Percentiles rank a stretch among this genome's conserved stretches.
Evolutionary conservation across 2,113 vertebrate genomes (phyloP).

Genomic region (Corydoras maculifer): DNA sequence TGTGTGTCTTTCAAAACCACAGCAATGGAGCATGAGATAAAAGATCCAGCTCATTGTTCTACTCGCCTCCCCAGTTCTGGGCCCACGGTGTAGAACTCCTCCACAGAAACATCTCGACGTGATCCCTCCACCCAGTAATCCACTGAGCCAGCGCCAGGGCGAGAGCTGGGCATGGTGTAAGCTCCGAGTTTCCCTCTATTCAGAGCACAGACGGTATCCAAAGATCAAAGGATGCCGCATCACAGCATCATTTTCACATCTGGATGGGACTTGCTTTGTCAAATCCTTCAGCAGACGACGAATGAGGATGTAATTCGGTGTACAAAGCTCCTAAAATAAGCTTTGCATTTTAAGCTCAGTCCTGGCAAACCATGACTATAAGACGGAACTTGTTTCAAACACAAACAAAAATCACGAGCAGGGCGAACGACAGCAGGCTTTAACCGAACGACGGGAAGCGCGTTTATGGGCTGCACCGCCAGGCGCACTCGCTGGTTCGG

Average conservation of each 20-base stretch:
- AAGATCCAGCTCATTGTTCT: neutral
- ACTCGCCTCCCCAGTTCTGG: conserved; percentile 67
- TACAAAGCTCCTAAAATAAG: neutral
- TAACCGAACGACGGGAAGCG: neutral
- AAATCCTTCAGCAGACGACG: neutral
- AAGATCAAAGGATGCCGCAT: conserved; percentile 31
- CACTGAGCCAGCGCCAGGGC: conserved; percentile 58
- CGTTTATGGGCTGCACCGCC: too few relatives aligned
- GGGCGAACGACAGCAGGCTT: neutral
- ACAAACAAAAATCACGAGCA: neutral
- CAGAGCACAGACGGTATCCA: conserved; percentile 18
- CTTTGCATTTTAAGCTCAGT: conserved; percentile 33
- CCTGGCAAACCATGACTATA: conserved; percentile 18
- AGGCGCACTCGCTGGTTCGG: too few relatives aligned
- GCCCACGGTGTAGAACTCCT: conserved; percentile 73
- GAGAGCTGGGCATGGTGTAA: conserved; percentile 70
- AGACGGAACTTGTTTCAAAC: neutral
- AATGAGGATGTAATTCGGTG: neutral
- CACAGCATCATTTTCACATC: conserved; percentile 9
- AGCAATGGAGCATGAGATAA: neutral
- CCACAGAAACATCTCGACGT: conserved; percentile 67
- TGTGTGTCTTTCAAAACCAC: too few relatives aligned
- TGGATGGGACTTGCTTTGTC: conserved; percentile 3
- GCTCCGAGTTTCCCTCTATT: conserved; percentile 17
- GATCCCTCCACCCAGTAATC: conserved; percentile 84